Base-by-base conservation (phyloP, 2,113 vertebrate genomes). In the Gadus chalcogrammus region DNA sequence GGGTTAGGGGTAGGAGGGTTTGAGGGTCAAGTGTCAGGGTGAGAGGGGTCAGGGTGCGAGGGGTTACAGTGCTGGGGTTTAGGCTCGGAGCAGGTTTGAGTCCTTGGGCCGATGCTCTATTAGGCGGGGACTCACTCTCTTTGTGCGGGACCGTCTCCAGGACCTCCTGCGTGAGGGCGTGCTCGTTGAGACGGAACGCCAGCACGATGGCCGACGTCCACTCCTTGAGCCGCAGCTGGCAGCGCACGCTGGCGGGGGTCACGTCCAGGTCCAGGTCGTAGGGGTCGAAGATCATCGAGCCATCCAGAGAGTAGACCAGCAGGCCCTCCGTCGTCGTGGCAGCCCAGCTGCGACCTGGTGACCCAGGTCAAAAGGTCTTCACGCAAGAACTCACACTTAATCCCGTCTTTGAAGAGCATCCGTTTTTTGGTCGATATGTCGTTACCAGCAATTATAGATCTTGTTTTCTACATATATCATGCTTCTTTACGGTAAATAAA, bases 241-340 rank as follows among this genome's bases (percentile, higher is more conserved):
- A 92, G 1, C 66, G 95, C 7, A 98, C 89, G 69, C 87, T 94
- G 61, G 78, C 84, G 0, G 97, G 96, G 2, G 96, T 99, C 73
- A 99, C 83, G 15, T 96, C 94, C 75, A 96, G 84, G 83, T 97
- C 96, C 28, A 99, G 91, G 67, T 99, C 94, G 12, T 95, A 99
- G 0, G 97, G 97, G 86, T 99, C 97, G 13, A 99, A 99, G 55
- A 95, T 87, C 24, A 96, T 73, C 4, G 92, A 91, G 0, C 94
- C 75, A 0, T 99, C 97, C 55, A 99, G 86, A 0, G 96, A 99
- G 88, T 95, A 98, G 82, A 98, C 83, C 61, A 99, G 93, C 65
- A 99, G 93, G 5, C 97, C 97, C 79, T 99, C 97, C 0, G 97
- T 98, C 78, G 92, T 94, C 22, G 96, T 96, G 77, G 96, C 95